phyloP scores from a whole-genome alignment of 2,888 invertebrate species.

The Stenodera caucasica region DNA sequence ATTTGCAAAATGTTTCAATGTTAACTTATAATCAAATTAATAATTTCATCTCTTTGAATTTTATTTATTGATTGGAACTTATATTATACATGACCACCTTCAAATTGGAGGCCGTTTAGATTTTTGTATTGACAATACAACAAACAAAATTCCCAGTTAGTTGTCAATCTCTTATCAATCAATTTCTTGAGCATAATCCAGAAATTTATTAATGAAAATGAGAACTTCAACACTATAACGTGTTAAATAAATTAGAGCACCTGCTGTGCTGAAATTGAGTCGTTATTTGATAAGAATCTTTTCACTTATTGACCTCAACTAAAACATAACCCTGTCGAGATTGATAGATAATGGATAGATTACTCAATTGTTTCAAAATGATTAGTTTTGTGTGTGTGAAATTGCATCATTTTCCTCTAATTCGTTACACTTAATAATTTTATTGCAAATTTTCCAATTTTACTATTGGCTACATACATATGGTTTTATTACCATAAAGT shows the following conservation, averaged over 20 bases:
- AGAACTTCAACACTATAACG: conserved; percentile 9
- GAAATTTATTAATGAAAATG: not conserved
- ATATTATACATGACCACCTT: not conserved
- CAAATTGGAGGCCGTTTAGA: conserved; percentile 14
- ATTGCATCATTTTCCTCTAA: conserved; percentile 6
- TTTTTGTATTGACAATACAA: conserved; percentile 10
- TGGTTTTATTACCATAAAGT: not conserved
- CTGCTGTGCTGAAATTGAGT: conserved; percentile 23
- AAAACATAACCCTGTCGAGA: conserved; percentile 10
- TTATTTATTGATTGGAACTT: not conserved
- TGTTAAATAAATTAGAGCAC: conserved; percentile 15
- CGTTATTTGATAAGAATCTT: conserved; percentile 12
- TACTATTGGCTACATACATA: not conserved
- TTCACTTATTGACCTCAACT: conserved; percentile 4
- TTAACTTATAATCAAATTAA: no score
- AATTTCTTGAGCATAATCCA: conserved; percentile 11
- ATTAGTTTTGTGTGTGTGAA: not conserved
- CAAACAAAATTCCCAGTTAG: not conserved
- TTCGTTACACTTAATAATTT: conserved; percentile 1
- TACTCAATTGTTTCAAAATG: not conserved
- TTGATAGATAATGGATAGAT: conserved; percentile 5
- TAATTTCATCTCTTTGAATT: no score
- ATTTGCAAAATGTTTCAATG: no score
- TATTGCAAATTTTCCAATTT: not conserved
- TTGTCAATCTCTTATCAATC: conserved; percentile 19